Evolutionary conservation across 2,113 vertebrate genomes (phyloP).

Genomic region (Callipepla californica): DNA sequence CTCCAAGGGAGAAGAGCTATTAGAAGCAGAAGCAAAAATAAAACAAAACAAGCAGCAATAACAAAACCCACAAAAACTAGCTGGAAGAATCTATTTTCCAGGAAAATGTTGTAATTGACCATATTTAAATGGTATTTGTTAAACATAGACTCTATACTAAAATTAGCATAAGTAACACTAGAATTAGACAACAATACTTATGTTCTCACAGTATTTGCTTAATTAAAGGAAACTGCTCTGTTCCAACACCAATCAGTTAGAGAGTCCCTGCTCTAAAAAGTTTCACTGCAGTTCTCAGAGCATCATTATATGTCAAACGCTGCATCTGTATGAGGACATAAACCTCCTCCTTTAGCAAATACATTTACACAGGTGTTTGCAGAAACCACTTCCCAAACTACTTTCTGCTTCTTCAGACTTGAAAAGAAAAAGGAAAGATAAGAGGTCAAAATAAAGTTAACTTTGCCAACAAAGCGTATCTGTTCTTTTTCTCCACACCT

Average conservation of each 20-base stretch:
- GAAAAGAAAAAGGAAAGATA: conserved; percentile 78
- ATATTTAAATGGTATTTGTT: neutral
- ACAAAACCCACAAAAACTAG: neutral
- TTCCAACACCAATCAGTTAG: neutral
- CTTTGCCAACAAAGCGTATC: conserved; percentile 45
- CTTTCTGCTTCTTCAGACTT: conserved; percentile 64
- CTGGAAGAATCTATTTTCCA: neutral
- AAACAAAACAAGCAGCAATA: neutral
- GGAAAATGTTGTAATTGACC: neutral
- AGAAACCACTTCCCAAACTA: conserved; percentile 58
- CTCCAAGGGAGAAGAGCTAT: neutral
- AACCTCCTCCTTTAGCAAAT: conserved; percentile 63
- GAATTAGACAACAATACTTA: neutral
- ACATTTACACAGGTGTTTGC: conserved; percentile 82
- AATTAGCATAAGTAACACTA: neutral
- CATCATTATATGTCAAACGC: conserved; percentile 56
- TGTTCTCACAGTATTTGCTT: neutral
- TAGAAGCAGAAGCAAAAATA: neutral
- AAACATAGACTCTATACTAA: neutral
- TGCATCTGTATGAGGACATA: conserved; percentile 23
- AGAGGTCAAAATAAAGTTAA: conserved; percentile 75
- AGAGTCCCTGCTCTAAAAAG: neutral
- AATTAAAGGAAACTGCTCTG: neutral
- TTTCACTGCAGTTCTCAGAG: conserved; percentile 1
- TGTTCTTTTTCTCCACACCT: conserved; percentile 82